These are phyloP conservation scores for Hecatera dysodea DNA, from an alignment of 2,888 invertebrate species.

Conservation along the genomic window DNA sequence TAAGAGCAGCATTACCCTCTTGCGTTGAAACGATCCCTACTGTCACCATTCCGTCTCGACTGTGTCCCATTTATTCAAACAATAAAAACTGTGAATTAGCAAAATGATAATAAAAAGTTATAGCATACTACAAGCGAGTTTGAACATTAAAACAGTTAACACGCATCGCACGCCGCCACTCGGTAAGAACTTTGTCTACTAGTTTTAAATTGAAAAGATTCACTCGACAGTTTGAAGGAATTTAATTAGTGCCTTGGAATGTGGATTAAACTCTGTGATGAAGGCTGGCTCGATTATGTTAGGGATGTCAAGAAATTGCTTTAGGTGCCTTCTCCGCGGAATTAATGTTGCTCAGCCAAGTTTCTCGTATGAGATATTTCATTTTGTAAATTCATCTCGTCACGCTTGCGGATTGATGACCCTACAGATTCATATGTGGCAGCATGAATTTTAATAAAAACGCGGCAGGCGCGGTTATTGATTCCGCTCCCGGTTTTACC, in stretches of 20 bases:
- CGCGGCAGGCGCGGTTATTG: constrained; percentile 47
- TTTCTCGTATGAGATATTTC: constrained; percentile 64
- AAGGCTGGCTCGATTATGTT: constrained; percentile 72
- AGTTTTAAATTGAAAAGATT: constrained; percentile 76
- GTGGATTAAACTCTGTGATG: constrained; percentile 80
- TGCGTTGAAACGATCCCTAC: constrained; percentile 5
- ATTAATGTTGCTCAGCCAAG: constrained; percentile 68
- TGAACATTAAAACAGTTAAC: constrained; percentile 48
- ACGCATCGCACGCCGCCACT: constrained; percentile 40
- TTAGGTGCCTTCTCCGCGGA: constrained; percentile 52
- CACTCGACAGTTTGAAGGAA: constrained; percentile 77
- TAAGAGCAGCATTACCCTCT: constrained; percentile 22
- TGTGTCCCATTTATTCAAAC: constrained; percentile 34
- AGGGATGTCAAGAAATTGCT: constrained; percentile 73
- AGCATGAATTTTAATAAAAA: constrained; percentile 64
- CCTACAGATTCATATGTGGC: constrained; percentile 52
- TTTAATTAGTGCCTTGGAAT: constrained; percentile 85
- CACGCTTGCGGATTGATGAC: constrained; percentile 64
- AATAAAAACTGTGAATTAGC: constrained; percentile 49
- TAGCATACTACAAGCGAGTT: constrained; percentile 30
- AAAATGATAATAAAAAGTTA: constrained; percentile 45
- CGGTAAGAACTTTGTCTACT: constrained; percentile 57
- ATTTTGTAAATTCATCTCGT: constrained; percentile 68
- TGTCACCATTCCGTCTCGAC: constrained; percentile 15
- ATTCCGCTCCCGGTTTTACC: constrained; percentile 33